phyloP scores from a whole-genome alignment of 2,888 invertebrate species.

The Ormyrus rosae region DNA sequence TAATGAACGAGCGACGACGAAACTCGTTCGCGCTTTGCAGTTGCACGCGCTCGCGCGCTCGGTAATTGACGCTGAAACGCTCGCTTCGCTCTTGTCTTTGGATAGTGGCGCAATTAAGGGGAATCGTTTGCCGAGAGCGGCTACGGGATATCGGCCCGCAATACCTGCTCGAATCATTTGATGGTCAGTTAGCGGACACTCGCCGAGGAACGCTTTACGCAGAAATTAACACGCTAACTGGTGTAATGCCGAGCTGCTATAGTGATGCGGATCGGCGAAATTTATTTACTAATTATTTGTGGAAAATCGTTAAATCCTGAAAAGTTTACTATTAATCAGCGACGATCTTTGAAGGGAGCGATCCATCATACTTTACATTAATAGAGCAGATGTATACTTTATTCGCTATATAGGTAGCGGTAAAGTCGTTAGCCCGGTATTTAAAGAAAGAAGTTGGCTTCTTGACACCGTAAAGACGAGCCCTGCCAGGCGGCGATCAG shows the following conservation, averaged over 20 bases:
- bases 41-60: conserved; percentile 58
- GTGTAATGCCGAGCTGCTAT: no score
- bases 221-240: no score
- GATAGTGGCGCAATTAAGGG: conserved; percentile 60
- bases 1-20: conserved; percentile 68
- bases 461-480: conserved; percentile 53
- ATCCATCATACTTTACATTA: neutral
- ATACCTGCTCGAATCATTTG: neutral
- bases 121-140: conserved; percentile 54
- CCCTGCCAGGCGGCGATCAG: neutral
- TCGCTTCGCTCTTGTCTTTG: conserved; percentile 47
- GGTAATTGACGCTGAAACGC: conserved; percentile 66
- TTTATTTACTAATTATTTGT: neutral
- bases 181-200: neutral
- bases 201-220: neutral
- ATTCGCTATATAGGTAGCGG: neutral
- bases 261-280: neutral
- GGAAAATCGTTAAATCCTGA: neutral
- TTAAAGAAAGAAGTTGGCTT: conserved; percentile 64
- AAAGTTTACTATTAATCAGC: neutral
- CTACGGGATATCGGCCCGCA: conserved; percentile 17
- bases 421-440: conserved; percentile 63
- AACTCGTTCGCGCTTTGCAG: conserved; percentile 68
- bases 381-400: conserved; percentile 10
- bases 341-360: neutral